Conservation (phyloP, 2,113 vertebrate genomes). For the Epinephelus lanceolatus region DNA sequence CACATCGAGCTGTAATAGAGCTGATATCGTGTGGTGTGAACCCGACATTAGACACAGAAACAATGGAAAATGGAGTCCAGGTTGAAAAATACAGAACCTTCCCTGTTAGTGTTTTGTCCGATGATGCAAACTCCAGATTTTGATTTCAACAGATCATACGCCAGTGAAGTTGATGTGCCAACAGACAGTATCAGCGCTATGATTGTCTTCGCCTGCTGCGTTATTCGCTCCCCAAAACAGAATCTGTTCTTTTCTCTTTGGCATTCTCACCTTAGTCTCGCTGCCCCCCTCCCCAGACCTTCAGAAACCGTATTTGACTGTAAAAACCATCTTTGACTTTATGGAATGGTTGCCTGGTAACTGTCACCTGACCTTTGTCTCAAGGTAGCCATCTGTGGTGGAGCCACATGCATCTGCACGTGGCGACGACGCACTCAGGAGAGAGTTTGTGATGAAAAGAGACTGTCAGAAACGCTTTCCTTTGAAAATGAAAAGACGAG, state of each 20-base stretch:
- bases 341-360: slow-evolving; percentile 54
- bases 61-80: no score
- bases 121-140: no score
- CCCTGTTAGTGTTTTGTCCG: no score
- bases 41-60: no score
- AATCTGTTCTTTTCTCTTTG: neutral
- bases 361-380: slow-evolving; percentile 30
- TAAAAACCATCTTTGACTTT: neutral
- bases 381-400: slow-evolving; percentile 4
- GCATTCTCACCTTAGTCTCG: neutral
- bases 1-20: no score
- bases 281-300: neutral
- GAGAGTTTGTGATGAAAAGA: slow-evolving; percentile 26
- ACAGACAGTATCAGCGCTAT: neutral
- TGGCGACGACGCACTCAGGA: neutral
- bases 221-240: neutral
- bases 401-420: neutral
- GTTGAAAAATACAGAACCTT: no score
- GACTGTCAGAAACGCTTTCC: slow-evolving; percentile 5
- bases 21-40: no score
- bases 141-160: no score
- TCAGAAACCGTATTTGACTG: slow-evolving; percentile 6
- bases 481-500: slow-evolving; percentile 25
- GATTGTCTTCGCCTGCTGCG: neutral
- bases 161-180: no score